Percentiles rank a stretch among this genome's conserved stretches.
phyloP scores from a whole-genome alignment of 2,888 invertebrate species.

The Scaptomyza polygonia region DNA sequence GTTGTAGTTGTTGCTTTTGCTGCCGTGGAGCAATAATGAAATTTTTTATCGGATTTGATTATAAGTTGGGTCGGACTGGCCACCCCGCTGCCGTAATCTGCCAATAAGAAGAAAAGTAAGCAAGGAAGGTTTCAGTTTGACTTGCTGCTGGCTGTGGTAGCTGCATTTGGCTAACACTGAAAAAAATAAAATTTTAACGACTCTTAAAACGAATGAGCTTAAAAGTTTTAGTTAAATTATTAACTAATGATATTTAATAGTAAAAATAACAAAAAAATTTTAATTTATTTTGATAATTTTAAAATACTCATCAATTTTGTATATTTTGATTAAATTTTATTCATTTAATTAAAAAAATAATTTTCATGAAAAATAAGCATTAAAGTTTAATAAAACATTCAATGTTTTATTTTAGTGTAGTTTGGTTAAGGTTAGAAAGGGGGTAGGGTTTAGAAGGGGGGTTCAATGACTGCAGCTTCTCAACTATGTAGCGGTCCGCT shows the following conservation, averaged over 20 bases:
- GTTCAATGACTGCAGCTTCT: conserved; percentile 45
- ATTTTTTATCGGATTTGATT: conserved; percentile 80
- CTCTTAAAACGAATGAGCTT: too few relatives aligned
- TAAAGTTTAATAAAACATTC: too few relatives aligned
- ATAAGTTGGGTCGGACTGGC: conserved; percentile 68
- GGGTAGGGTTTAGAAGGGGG: conserved; percentile 10
- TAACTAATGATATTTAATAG: too few relatives aligned
- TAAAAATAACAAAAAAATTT: neutral
- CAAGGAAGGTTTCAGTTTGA: conserved; percentile 49
- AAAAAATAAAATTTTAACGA: too few relatives aligned
- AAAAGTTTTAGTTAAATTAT: too few relatives aligned
- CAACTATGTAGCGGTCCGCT: conserved; percentile 63
- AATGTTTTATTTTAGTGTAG: neutral
- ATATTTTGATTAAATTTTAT: too few relatives aligned
- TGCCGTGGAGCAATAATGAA: conserved; percentile 75
- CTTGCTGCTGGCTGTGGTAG: conserved; percentile 41
- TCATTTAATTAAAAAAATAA: too few relatives aligned
- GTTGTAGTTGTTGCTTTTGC: conserved; percentile 36
- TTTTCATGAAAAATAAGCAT: too few relatives aligned
- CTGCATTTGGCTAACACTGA: conserved; percentile 33
- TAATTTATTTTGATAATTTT: neutral
- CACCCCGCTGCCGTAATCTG: conserved; percentile 76
- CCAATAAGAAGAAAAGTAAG: conserved; percentile 80
- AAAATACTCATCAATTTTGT: too few relatives aligned
- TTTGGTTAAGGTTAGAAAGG: conserved; percentile 1